Evolutionary conservation across 1,140 invertebrate species (phyloP), one percentile per base, ranked within the genome.

Genomic region (Galendromus occidentalis): DNA sequence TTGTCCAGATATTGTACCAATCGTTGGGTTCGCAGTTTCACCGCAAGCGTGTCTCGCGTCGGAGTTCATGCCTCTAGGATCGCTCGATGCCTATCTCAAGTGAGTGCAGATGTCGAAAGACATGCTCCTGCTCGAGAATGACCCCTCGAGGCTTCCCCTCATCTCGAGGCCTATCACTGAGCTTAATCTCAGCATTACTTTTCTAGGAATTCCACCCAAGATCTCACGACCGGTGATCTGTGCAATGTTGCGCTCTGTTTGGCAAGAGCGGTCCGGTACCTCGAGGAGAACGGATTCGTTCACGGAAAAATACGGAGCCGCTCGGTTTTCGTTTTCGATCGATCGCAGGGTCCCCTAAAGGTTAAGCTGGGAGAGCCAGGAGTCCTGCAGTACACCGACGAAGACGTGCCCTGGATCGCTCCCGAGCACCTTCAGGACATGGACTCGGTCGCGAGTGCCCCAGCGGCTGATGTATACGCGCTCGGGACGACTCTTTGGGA

Each of bases 401-500:
- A 18, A 17, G 67, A 70, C 47, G 18, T 29, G 45, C 39, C 59
- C 30, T 70, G 68, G 68, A 44, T 70, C 14, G 45, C 67, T 14
- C 65, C 68, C 1, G 70, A 71, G 65, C 69, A 69, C 41, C 47
- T 69, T 6, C 79, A 67, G 18, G 22, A 30, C 14, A 12, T 22
- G 29, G 22, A 47, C 7, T 64, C 44, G 14, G 51, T 66, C n/a
- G 29, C 41, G 29, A 76, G 75, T 28, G 84, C 82, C 45, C 76
- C 79, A 0, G 76, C 80, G 28, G 84, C 85, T 29, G 88, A 93
- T 72, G 81, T 91, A 22, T 93, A 88, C 87, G 86, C 88, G 14
- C 83, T 88, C 71, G 87, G 85, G 1, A 92, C 89, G 20, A 91
- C 88, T 12, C 71, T 91, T 9, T 91, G 88, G 86, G 85, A 92